These are phyloP conservation scores for Empis livida DNA, from an alignment of 2,888 invertebrate genomes.

Conservation along the genomic window DNA sequence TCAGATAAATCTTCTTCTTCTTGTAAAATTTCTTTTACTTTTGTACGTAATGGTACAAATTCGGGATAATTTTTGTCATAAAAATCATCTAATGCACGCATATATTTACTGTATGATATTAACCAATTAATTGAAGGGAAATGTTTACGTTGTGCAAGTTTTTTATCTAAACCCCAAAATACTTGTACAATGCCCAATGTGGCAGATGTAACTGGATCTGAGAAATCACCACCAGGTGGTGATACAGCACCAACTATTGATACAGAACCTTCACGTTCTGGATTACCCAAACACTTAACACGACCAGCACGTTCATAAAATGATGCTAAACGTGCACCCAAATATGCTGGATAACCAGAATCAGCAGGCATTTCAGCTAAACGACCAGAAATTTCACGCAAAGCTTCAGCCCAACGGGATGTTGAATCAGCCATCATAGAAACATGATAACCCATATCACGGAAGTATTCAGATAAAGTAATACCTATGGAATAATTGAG, in stretches of 20 bases:
- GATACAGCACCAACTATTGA: conserved; percentile 99
- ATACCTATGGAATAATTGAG: conserved; percentile 50
- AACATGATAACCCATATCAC: conserved; percentile 98
- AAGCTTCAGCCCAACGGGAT: conserved; percentile 99
- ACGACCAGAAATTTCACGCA: conserved; percentile 98
- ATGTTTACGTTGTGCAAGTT: conserved; percentile 97
- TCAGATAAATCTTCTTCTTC: conserved; percentile 99
- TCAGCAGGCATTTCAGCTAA: conserved; percentile 99
- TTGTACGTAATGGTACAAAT: conserved; percentile 93
- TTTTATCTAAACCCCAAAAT: conserved; percentile 99
- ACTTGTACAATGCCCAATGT: conserved; percentile 98
- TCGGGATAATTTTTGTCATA: conserved; percentile 98
- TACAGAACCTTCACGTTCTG: conserved; percentile 95
- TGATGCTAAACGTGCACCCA: conserved; percentile 94
- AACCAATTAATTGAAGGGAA: conserved; percentile 99
- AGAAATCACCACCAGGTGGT: conserved; percentile 99
- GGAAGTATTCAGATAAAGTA: conserved; percentile 99
- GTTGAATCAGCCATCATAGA: conserved; percentile 99
- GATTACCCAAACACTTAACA: conserved; percentile 94
- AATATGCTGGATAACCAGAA: conserved; percentile 96
- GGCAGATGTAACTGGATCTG: conserved; percentile 98
- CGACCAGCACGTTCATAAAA: conserved; percentile 99
- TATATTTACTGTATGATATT: conserved; percentile 98
- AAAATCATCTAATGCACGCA: conserved; percentile 95
- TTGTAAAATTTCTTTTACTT: conserved; percentile 87